Evolutionary conservation across 2,797 vertebrate genomes (phyloP), one percentile per base, ranked within the genome.

Genomic region (Crenuchus spilurus): DNA sequence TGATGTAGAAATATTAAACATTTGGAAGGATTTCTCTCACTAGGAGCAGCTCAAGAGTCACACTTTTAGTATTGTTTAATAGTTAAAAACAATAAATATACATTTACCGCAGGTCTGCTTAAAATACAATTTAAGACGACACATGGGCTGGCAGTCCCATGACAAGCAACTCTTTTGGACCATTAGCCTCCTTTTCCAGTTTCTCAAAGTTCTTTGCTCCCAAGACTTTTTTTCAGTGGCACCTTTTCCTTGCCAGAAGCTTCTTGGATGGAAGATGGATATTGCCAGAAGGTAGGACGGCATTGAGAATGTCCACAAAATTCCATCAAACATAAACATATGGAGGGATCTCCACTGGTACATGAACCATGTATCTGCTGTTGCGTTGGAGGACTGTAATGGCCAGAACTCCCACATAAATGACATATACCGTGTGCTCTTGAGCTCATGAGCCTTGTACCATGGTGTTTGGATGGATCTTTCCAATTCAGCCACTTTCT

Each of bases 51-150:
- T 44, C 69, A 68, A 55, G 44, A 49, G 70, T 74, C 20, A 64
- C 14, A 52, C 11, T 44, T 31, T n/a, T 68, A 75, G 52, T 42
- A 16, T 49, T 60, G 39, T 78, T 75, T 77, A 72, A 77, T 49
- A 55, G 55, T 77, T 77, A 35, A 80, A 74, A 74, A 80, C 55
- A 80, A 82, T 82, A 82, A 82, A 82, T 82, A 75, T 74, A 77
- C 46, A 75, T 24, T 65, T 61, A 70, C 44, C 33, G 42, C 22
- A 71, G 16, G 58, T 51, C n/a, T 67, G 52, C 62, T 57, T 37
- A 73, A 65, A 70, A 76, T 26, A 69, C 33, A 39, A 26, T 57
- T 72, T 62, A 72, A 72, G 62, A 72, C 37, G 61, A 52, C 24
- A n/a, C 61, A 49, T 65, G 62, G 61, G 51, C 26, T 48, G 57